Evolutionary conservation across 2,113 vertebrate genomes (phyloP).

Genomic region (Sinocyclocheilus anshuiensis): DNA sequence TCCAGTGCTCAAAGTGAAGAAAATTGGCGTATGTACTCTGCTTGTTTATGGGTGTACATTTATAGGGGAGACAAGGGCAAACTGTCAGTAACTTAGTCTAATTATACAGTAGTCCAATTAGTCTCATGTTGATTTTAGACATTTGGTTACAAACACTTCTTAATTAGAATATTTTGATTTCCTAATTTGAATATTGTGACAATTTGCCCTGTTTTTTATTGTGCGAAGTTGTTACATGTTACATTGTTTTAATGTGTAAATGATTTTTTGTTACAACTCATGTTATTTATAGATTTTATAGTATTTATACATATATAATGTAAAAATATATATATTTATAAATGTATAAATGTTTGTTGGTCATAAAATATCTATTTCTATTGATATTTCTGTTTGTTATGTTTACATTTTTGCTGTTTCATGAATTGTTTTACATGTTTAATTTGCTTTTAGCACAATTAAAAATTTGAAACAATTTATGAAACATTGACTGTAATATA

Average conservation of each 20-base stretch:
- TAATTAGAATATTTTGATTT: background rate
- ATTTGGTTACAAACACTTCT: background rate
- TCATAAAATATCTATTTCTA: background rate
- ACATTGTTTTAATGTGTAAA: background rate
- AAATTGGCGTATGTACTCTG: background rate
- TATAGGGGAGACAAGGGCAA: background rate
- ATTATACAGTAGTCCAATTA: background rate
- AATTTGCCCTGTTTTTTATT: background rate
- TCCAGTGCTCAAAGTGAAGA: background rate
- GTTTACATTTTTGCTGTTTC: too few relatives aligned
- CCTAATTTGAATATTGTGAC: background rate
- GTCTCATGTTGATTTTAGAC: background rate
- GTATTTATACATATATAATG: too few relatives aligned
- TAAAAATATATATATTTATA: too few relatives aligned
- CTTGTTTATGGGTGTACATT: background rate
- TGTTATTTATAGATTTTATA: too few relatives aligned
- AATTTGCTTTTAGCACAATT: too few relatives aligned
- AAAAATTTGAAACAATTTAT: too few relatives aligned
- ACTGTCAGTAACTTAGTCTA: background rate
- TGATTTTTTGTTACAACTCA: too few relatives aligned
- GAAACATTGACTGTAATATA: too few relatives aligned
- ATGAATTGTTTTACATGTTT: too few relatives aligned
- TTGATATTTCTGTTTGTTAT: too few relatives aligned
- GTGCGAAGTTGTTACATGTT: background rate
- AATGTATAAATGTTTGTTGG: background rate